These are phyloP conservation scores for Pachycephus smyrnensis DNA, from an alignment of 2,888 invertebrate genomes.

Conservation along the genomic window DNA sequence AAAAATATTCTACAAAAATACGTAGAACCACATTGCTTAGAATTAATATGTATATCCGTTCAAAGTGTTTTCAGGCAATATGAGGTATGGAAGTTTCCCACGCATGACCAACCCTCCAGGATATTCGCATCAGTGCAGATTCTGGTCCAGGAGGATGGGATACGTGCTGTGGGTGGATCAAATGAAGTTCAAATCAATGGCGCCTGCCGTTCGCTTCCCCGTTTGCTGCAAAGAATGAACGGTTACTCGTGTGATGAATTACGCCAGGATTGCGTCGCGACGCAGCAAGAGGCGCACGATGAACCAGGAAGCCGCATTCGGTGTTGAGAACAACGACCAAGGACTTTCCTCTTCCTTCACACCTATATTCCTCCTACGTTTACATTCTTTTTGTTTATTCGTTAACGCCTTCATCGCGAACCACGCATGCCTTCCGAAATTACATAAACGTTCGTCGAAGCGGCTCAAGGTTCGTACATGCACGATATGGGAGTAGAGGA, in stretches of 20 bases:
- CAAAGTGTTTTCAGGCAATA: not conserved
- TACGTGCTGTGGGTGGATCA: not conserved
- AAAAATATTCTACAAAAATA: not conserved
- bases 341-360: not conserved
- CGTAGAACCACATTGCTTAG: not conserved
- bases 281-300: not conserved
- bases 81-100: not conserved
- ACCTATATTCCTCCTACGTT: not conserved
- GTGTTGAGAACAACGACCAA: not conserved
- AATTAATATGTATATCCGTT: not conserved
- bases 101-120: not conserved
- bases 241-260: not conserved
- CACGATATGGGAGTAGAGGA: not conserved
- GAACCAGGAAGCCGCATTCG: slow-evolving; percentile 1
- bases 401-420: not conserved
- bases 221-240: not conserved
- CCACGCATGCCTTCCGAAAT: not conserved
- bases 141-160: not conserved
- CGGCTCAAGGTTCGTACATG: not conserved
- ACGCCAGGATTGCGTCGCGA: not conserved
- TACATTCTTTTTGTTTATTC: not conserved
- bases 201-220: not conserved
- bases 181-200: not conserved
- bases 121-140: not conserved
- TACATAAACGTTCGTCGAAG: not conserved